Percentiles rank a stretch among this genome's conserved stretches.
Conservation (phyloP, 1,140 invertebrate species). For the Mya arenaria region DNA sequence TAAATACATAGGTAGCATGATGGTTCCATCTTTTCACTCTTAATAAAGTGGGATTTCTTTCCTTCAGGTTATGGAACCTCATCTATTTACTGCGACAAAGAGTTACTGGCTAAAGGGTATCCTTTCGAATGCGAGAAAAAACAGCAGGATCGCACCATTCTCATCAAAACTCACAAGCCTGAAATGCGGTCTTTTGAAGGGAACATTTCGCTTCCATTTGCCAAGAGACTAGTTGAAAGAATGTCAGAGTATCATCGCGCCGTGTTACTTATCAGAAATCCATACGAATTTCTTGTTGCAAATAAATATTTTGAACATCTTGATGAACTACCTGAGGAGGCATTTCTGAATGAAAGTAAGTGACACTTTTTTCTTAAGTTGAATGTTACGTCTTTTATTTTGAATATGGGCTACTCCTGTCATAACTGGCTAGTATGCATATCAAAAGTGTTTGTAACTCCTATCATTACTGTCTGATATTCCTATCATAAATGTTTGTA, state of each 20-base stretch:
- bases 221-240: not conserved
- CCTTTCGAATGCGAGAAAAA: slow-evolving; percentile 10
- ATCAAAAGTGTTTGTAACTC: too few species aligned
- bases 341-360: not conserved
- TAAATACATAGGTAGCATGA: too few species aligned
- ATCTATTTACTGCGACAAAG: not conserved
- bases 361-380: too few species aligned
- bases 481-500: too few species aligned
- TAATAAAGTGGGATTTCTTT: too few species aligned
- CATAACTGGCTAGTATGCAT: too few species aligned
- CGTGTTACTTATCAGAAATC: slow-evolving; percentile 12
- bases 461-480: too few species aligned
- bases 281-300: slow-evolving; percentile 14
- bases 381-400: too few species aligned
- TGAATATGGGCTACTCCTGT: too few species aligned
- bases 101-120: not conserved
- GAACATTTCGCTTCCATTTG: too few species aligned
- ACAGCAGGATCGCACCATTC: not conserved
- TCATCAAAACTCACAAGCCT: slow-evolving; percentile 10
- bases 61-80: slow-evolving; percentile 7
- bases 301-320: not conserved
- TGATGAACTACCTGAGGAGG: not conserved
- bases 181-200: not conserved
- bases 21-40: too few species aligned
- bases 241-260: not conserved